Percentiles rank a stretch among this genome's conserved stretches.
Conservation (phyloP, 2,888 invertebrate genomes). For the Lamellibrachia satsuma region DNA sequence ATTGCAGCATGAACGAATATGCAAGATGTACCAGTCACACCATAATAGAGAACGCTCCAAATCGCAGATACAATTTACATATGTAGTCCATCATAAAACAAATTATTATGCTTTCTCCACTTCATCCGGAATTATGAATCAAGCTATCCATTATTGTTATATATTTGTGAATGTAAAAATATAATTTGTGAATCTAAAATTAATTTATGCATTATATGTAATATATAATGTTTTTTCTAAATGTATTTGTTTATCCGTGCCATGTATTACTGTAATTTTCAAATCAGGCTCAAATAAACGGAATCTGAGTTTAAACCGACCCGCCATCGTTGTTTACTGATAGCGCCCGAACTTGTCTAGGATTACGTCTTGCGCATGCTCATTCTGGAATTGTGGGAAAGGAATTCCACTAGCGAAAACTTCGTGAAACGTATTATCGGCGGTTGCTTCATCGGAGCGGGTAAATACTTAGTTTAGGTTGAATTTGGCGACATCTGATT, state of each 20-base stretch:
- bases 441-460: background rate
- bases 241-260: background rate
- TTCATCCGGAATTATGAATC: background rate
- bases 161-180: background rate
- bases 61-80: too few species aligned
- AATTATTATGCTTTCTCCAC: too few species aligned
- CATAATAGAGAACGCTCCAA: too few species aligned
- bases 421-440: background rate
- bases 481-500: background rate
- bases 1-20: too few species aligned
- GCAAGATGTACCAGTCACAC: too few species aligned
- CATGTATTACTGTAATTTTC: background rate
- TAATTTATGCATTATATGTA: background rate
- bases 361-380: background rate
- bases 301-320: background rate
- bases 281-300: background rate
- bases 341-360: background rate
- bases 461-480: background rate
- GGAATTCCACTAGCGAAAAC: background rate
- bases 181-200: background rate
- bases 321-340: background rate
- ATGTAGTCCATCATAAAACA: too few species aligned
- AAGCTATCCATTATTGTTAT: background rate
- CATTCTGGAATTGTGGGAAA: background rate
- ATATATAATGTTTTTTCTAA: background rate